Evolutionary conservation across 2,888 invertebrate species (phyloP).

Genomic region (Aspidiotus destructor): DNA sequence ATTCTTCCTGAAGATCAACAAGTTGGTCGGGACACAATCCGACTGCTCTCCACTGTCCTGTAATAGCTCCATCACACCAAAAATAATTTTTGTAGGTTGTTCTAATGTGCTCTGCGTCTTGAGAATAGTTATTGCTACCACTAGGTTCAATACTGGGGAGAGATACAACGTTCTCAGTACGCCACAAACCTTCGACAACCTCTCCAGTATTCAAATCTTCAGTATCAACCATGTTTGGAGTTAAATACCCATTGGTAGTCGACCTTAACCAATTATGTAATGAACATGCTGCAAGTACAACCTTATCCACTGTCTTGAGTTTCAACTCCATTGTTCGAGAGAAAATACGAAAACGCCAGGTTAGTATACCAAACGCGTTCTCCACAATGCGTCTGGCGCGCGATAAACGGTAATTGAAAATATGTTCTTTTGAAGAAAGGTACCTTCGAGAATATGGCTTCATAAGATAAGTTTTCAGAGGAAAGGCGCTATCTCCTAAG

Average conservation of each 20-base stretch:
- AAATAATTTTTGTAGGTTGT: neutral
- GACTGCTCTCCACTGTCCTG: neutral
- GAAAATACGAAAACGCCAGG: neutral
- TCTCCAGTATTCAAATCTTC: neutral
- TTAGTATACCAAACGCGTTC: slow-evolving; percentile 8
- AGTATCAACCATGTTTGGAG: neutral
- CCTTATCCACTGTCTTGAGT: neutral
- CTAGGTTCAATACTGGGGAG: neutral
- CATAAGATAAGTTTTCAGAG: slow-evolving; percentile 6
- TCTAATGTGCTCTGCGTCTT: neutral
- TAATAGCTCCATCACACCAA: neutral
- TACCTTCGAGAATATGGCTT: slow-evolving; percentile 13
- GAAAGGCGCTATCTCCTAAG: slow-evolving; percentile 28
- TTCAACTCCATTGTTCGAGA: slow-evolving; percentile 2
- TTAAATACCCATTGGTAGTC: neutral
- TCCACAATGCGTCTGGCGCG: neutral
- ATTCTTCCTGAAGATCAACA: too few relatives aligned
- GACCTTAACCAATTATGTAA: neutral
- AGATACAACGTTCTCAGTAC: neutral
- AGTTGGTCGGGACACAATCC: too few relatives aligned
- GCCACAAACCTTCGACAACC: neutral
- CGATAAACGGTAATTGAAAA: slow-evolving; percentile 16
- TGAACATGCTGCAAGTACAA: neutral
- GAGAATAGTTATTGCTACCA: neutral
- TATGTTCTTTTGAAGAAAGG: neutral